Percentiles rank a stretch among this genome's conserved stretches.
phyloP scores from a whole-genome alignment of 2,888 invertebrate genomes.

The Ommatoiulus sabulosus region DNA sequence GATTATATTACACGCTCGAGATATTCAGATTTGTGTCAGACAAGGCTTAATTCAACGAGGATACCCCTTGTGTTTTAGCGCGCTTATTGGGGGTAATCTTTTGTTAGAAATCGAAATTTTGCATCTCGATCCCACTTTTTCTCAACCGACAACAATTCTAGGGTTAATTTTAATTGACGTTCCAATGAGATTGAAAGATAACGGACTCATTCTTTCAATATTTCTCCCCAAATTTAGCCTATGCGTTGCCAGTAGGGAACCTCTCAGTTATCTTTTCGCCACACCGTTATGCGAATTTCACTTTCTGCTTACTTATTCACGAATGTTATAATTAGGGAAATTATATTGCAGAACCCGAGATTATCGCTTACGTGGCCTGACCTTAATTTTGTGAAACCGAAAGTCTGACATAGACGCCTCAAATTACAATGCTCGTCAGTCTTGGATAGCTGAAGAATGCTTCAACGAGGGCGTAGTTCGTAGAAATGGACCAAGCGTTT shows the following conservation, averaged over 20 bases:
- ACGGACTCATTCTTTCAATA: constrained; percentile 40
- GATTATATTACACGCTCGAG: not conserved
- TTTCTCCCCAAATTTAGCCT: constrained; percentile 1
- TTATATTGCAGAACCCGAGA: not conserved
- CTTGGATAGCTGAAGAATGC: not conserved
- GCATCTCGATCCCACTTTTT: not conserved
- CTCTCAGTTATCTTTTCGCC: constrained; percentile 7
- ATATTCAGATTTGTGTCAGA: constrained; percentile 35
- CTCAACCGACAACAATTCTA: constrained; percentile 10
- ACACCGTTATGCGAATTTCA: not conserved
- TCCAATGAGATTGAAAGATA: constrained; percentile 18
- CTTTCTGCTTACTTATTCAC: constrained; percentile 20
- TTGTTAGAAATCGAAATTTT: constrained; percentile 19
- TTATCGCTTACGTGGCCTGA: not conserved
- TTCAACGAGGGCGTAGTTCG: not conserved
- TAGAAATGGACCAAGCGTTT: not conserved
- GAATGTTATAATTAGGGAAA: constrained; percentile 5
- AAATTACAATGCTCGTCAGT: not conserved
- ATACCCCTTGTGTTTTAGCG: constrained; percentile 23
- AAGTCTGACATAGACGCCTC: not conserved
- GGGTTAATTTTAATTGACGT: constrained; percentile 40
- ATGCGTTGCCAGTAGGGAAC: constrained; percentile 42
- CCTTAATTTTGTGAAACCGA: not conserved
- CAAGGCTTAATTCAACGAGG: not conserved
- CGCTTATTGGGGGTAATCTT: constrained; percentile 22